These are phyloP conservation scores for Channallabes apus DNA, from an alignment of 2,797 vertebrate genomes.

Conservation along the genomic window DNA sequence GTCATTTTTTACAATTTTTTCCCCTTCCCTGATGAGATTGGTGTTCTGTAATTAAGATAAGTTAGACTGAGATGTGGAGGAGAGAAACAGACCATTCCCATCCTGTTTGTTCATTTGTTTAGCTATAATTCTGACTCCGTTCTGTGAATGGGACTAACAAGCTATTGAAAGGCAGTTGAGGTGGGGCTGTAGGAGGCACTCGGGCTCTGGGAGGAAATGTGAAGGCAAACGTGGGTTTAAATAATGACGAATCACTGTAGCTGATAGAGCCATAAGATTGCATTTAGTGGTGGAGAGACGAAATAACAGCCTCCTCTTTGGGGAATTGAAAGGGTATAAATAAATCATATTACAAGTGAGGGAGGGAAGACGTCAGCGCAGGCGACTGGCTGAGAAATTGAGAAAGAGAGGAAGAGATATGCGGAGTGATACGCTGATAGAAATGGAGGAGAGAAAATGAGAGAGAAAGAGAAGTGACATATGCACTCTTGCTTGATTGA, in stretches of 20 bases:
- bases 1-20: conserved; percentile 38
- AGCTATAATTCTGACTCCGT: conserved; percentile 56
- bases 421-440: conserved; percentile 38
- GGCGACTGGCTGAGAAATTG: conserved; percentile 40
- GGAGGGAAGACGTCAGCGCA: conserved; percentile 47
- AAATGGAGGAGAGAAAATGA: conserved; percentile 14
- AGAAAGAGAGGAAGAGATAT: conserved; percentile 37
- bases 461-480: conserved; percentile 28
- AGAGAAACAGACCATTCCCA: conserved; percentile 46
- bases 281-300: conserved; percentile 59
- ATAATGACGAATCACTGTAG: conserved; percentile 58
- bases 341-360: conserved; percentile 59
- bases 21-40: conserved; percentile 47
- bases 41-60: conserved; percentile 59
- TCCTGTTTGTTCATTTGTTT: conserved; percentile 58
- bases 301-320: conserved; percentile 57
- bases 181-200: conserved; percentile 50
- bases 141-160: conserved; percentile 59
- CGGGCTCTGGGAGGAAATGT: conserved; percentile 38
- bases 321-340: conserved; percentile 61
- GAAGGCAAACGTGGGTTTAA: conserved; percentile 50
- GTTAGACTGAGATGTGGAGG: conserved; percentile 50
- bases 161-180: conserved; percentile 56
- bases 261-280: conserved; percentile 60
- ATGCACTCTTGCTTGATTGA: conserved; percentile 38